phyloP scores from a whole-genome alignment of 2,113 vertebrate species.

The Oriolus oriolus region DNA sequence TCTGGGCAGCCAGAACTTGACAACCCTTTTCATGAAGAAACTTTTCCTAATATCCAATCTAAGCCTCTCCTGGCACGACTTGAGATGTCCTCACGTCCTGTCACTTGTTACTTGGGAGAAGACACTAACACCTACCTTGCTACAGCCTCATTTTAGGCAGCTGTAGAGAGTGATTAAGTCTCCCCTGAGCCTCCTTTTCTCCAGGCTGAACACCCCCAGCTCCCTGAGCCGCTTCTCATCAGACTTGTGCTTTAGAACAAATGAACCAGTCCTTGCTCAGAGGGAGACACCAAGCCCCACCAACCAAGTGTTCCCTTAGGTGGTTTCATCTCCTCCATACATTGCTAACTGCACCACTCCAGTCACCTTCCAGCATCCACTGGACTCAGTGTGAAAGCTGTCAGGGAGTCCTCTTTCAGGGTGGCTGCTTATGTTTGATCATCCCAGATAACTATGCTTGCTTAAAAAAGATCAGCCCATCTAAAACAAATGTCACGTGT shows the following conservation, averaged over 20 bases:
- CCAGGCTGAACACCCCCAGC: background rate
- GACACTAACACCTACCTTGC: background rate
- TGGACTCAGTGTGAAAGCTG: background rate
- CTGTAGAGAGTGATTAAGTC: background rate
- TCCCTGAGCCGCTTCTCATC: background rate
- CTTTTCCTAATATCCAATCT: background rate
- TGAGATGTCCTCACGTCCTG: background rate
- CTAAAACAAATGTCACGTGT: background rate
- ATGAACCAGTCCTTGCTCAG: background rate
- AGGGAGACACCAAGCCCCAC: background rate
- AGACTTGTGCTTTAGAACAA: background rate
- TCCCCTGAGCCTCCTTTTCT: background rate
- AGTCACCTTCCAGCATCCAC: background rate
- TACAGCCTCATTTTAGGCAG: background rate
- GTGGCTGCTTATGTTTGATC: background rate
- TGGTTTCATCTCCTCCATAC: background rate
- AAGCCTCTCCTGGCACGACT: background rate
- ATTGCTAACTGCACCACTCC: background rate
- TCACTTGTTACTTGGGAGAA: background rate
- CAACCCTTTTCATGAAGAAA: background rate
- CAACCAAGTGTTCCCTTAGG: background rate
- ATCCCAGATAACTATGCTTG: background rate
- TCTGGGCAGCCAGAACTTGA: background rate
- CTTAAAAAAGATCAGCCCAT: background rate
- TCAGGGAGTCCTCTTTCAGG: background rate